Percentiles rank a stretch among this genome's conserved stretches.
Evolutionary conservation across 2,888 invertebrate species (phyloP).

Genomic region (Drosophila yooni): DNA sequence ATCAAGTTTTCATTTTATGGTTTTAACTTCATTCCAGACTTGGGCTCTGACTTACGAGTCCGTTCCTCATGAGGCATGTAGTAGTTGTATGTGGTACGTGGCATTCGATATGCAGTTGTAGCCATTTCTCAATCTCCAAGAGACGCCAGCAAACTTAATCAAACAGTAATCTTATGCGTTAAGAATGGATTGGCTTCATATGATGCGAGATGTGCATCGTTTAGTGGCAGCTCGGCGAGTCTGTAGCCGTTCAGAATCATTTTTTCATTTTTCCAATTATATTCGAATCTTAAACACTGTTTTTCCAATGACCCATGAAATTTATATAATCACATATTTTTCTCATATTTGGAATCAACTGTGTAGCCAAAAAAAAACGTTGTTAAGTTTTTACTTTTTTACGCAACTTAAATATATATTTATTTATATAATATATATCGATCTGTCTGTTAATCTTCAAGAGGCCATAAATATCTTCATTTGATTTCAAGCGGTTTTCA

Average conservation of each 20-base stretch:
- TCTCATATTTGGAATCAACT: neutral
- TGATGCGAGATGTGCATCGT: neutral
- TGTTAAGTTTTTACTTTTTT: neutral
- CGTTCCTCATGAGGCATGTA: conserved; percentile 11
- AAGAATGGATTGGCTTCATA: neutral
- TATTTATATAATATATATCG: neutral
- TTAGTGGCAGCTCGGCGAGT: neutral
- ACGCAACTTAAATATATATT: neutral
- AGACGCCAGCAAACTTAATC: conserved; percentile 1
- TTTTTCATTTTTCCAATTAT: neutral
- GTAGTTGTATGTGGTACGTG: conserved; percentile 6
- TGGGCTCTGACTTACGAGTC: conserved; percentile 3
- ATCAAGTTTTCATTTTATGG: conserved; percentile 53
- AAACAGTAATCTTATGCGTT: neutral
- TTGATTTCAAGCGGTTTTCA: neutral
- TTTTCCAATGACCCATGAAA: neutral
- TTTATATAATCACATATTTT: neutral
- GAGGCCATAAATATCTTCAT: neutral
- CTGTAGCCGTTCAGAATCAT: neutral
- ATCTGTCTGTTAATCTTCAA: neutral
- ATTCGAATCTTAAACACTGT: neutral
- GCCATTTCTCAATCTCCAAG: conserved; percentile 18
- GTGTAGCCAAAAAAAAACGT: neutral
- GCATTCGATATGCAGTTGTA: conserved; percentile 4
- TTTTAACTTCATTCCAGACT: conserved; percentile 29